These are phyloP conservation scores for Metallyticus violacea DNA, from an alignment of 2,888 invertebrate species.

Conservation along the genomic window DNA sequence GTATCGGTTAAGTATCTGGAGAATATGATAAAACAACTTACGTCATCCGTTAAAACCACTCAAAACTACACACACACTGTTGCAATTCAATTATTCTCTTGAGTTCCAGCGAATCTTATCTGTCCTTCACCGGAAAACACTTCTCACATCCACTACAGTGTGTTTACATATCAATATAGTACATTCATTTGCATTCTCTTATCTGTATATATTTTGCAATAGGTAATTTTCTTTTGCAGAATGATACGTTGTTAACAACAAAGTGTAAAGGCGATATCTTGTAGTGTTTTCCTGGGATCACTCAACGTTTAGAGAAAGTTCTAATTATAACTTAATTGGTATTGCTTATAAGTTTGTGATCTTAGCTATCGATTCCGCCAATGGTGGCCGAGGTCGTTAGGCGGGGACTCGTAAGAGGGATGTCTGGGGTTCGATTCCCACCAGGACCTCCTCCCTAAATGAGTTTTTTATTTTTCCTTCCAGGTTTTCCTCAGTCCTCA, in stretches of 20 bases:
- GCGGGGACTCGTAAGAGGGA: too few species aligned
- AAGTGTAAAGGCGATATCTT: too few species aligned
- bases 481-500: too few species aligned
- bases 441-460: too few species aligned
- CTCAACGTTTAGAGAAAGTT: too few species aligned
- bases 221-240: not conserved
- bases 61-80: not conserved
- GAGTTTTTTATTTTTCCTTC: too few species aligned
- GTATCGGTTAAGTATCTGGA: not conserved
- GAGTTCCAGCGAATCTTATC: not conserved
- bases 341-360: too few species aligned
- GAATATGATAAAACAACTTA: not conserved
- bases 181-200: not conserved
- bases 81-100: not conserved
- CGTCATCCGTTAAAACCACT: not conserved
- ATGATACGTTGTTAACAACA: not conserved
- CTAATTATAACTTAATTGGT: too few species aligned
- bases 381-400: too few species aligned
- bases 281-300: too few species aligned
- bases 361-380: too few species aligned
- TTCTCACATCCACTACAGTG: not conserved
- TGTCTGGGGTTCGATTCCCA: too few species aligned
- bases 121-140: not conserved
- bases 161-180: not conserved
- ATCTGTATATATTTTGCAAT: not conserved